Percentiles rank a stretch among this genome's conserved stretches.
Conservation (phyloP, 2,888 invertebrate species). For the Orthonychiurus folsomi region DNA sequence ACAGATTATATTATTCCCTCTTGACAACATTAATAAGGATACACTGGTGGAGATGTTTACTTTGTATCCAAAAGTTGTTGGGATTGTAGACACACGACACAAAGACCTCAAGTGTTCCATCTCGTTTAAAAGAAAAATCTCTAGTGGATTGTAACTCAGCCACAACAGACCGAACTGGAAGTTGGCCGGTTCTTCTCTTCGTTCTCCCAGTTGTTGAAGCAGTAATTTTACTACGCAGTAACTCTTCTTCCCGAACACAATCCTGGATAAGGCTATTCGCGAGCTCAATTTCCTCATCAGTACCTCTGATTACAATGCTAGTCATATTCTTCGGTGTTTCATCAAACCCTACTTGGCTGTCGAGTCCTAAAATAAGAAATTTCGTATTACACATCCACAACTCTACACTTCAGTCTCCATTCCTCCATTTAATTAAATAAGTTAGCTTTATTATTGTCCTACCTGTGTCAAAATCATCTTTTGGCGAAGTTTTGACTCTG, state of each 20-base stretch:
- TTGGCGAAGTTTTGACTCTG: constrained; percentile 55
- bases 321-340: constrained; percentile 30
- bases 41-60: too few species aligned
- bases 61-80: constrained; percentile 74
- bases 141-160: neutral
- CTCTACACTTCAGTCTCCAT: too few species aligned
- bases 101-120: constrained; percentile 68
- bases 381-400: neutral
- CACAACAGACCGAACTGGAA: neutral
- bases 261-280: constrained; percentile 65
- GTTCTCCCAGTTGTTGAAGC: constrained; percentile 28
- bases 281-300: constrained; percentile 61
- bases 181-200: constrained; percentile 10
- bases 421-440: too few species aligned
- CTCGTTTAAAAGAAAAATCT: constrained; percentile 39
- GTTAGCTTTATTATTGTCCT: neutral
- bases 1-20: too few species aligned
- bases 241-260: constrained; percentile 54
- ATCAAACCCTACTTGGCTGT: too few species aligned
- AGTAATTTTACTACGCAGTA: constrained; percentile 46
- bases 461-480: constrained; percentile 15
- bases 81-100: constrained; percentile 77
- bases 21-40: too few species aligned
- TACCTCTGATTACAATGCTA: constrained; percentile 52
- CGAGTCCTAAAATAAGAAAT: neutral